Base-by-base conservation (phyloP, 2,113 vertebrate genomes). In the Sorex araneus region DNA sequence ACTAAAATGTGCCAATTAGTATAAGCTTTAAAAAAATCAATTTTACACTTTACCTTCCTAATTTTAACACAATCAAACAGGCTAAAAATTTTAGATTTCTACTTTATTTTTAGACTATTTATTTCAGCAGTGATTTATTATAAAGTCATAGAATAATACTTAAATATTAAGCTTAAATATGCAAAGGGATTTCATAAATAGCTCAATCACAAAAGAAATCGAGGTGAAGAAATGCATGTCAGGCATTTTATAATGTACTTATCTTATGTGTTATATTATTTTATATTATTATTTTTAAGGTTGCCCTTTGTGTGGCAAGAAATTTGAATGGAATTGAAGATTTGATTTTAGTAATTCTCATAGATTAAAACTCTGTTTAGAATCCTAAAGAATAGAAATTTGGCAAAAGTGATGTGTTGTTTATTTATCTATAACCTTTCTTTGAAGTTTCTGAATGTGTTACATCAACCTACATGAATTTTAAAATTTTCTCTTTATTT, bases 1-100 rank as follows among this genome's bases (percentile, higher is more conserved):
- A 76, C 40, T 34, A 69, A 93, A 88, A 70, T 40, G 6, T 43
- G 45, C 27, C 89, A 50, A 70, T 74, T 27, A 74, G 25, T 57
- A 76, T 64, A 64, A 64, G 73, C 2, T 25, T 43, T 40, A 16
- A 60, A 66, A 66, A 80, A 79, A 47, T 84, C 1, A 88, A 21
- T 60, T 81, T 73, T 15, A 34, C 6, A 45, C 1, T 23, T 69
- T 19, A 66, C 43, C 10, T 82, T 69, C 30, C 30, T 71, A 84
- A 91, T 66, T 87, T 93, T 34, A 91, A 54, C 6, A 27, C 54
- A 89, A 79, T 30, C 54, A 89, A 79, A 32, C 54, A 1, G 75
- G 54, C 23, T 66, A 78, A 89, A 88, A 81, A 50, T 23, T 66
- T 73, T 60, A 2, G 1, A 11, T 21, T 76, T 36, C 15, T 23